Base-by-base conservation (phyloP, 2,888 invertebrate genomes). In the Zaprionus lineosus region DNA sequence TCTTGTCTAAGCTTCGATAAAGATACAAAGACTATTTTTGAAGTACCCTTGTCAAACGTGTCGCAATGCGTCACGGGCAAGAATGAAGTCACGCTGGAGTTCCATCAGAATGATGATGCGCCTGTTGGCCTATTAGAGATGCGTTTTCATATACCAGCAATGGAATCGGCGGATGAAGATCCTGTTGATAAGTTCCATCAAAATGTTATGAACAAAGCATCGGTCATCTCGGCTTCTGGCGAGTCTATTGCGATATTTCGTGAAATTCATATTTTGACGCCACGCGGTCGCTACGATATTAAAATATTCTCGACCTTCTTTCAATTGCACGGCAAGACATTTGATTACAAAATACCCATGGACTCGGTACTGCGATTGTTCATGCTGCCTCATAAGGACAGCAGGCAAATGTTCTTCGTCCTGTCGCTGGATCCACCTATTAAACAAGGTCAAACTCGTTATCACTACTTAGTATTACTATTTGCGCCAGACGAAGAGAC, bases 291-390 rank as follows among this genome's bases (percentile, higher is more conserved):
- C 43, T 98, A 98, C 87, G 97, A 97, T 86, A 96, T 98, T 87
- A 97, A 97, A 91, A 93, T 98, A 56, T 98, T 95, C 88, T 95
- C 95, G 43, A 92, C 95, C 0, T 97, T 97, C 89, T 94, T 98
- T 81, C 97, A 97, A 91, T 93, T 98, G 58, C 97, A 97, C 87
- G 98, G 98, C 86, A 99, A 99, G 93, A 99, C 99, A 0, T 99
- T 98, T 88, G 99, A 99, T 91, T 99, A 99, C 92, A 99, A 99
- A 91, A 99, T 99, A 78, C 98, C 99, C 0, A 96, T 98, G 94
- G 96, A 97, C 0, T 98, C 98, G 0, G 98, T 99, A 2, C 91
- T 98, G 9, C 93, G 99, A 4, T 91, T 99, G 9, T 99, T 99
- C 88, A 91, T 99, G 21, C 91, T 99, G 44, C 99, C 99, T 0